Evolutionary conservation across 2,113 vertebrate genomes (phyloP).

Genomic region (Origma solitaria): DNA sequence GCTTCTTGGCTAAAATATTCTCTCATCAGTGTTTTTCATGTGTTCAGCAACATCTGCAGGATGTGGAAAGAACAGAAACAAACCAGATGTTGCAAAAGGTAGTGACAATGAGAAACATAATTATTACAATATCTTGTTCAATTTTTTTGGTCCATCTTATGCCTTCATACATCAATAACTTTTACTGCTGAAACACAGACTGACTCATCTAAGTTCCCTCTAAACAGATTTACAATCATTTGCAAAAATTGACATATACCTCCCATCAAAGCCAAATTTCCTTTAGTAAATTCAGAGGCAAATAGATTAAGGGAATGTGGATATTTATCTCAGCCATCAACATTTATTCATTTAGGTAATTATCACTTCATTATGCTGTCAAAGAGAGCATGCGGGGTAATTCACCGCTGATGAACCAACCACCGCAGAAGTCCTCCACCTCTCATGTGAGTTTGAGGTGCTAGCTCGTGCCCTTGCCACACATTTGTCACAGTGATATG

Average conservation of each 20-base stretch:
- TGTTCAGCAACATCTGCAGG: slow-evolving; percentile 77
- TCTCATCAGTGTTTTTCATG: slow-evolving; percentile 70
- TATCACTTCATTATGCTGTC: slow-evolving; percentile 79
- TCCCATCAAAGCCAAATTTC: slow-evolving; percentile 78
- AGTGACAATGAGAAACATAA: slow-evolving; percentile 70
- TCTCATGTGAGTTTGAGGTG: background rate
- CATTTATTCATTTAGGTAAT: slow-evolving; percentile 80
- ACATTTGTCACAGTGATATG: slow-evolving; percentile 57
- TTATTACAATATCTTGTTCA: slow-evolving; percentile 59
- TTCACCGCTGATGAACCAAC: slow-evolving; percentile 53
- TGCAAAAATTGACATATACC: slow-evolving; percentile 67
- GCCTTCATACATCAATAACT: slow-evolving; percentile 65
- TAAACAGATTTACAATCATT: slow-evolving; percentile 73
- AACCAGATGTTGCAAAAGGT: slow-evolving; percentile 81
- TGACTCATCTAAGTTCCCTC: slow-evolving; percentile 37
- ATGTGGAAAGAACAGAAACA: slow-evolving; percentile 75
- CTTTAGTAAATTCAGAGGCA: slow-evolving; percentile 74
- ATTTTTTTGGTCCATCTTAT: slow-evolving; percentile 39
- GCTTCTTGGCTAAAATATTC: slow-evolving; percentile 69
- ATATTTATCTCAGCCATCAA: slow-evolving; percentile 79
- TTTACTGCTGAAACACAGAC: slow-evolving; percentile 61
- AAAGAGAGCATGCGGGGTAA: slow-evolving; percentile 37
- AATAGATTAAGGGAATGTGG: slow-evolving; percentile 73
- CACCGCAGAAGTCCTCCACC: slow-evolving; percentile 24
- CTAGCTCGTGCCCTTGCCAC: slow-evolving; percentile 21